Evolutionary conservation across 2,797 vertebrate genomes (phyloP).

Genomic region (Phalanger gymnotis): DNA sequence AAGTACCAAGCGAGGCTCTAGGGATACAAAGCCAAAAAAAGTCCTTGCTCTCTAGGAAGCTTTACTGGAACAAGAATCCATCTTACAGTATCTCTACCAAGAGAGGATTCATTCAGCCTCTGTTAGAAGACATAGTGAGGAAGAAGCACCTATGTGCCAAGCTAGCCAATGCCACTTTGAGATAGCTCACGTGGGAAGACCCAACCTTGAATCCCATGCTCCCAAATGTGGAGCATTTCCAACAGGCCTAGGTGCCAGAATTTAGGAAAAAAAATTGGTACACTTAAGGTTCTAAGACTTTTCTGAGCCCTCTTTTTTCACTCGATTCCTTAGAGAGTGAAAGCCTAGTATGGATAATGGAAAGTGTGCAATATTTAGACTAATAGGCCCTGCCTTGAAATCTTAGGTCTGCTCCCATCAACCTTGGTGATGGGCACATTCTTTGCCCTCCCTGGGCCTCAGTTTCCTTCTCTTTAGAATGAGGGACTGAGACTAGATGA

Average conservation of each 20-base stretch:
- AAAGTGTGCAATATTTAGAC: conserved; percentile 1
- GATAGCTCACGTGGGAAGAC: neutral
- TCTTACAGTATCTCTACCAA: neutral
- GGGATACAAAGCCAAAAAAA: neutral
- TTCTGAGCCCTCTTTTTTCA: neutral
- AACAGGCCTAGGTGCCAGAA: neutral
- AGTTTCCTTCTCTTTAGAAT: conserved; percentile 29
- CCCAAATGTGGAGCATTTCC: neutral
- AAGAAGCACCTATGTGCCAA: neutral
- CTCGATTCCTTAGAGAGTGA: neutral
- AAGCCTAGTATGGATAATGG: neutral
- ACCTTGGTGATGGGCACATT: neutral
- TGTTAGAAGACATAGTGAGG: neutral
- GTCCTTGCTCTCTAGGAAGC: neutral
- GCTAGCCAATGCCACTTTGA: neutral
- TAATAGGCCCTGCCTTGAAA: neutral
- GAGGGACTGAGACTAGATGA: neutral
- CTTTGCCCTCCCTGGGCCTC: neutral
- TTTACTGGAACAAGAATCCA: neutral
- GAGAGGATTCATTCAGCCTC: neutral
- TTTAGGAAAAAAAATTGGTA: neutral
- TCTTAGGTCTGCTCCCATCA: neutral
- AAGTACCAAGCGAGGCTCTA: neutral
- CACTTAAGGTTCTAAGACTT: neutral
- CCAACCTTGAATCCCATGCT: neutral